Evolutionary conservation across 1,140 invertebrate species (phyloP).

Genomic region (Dysdera silvatica): DNA sequence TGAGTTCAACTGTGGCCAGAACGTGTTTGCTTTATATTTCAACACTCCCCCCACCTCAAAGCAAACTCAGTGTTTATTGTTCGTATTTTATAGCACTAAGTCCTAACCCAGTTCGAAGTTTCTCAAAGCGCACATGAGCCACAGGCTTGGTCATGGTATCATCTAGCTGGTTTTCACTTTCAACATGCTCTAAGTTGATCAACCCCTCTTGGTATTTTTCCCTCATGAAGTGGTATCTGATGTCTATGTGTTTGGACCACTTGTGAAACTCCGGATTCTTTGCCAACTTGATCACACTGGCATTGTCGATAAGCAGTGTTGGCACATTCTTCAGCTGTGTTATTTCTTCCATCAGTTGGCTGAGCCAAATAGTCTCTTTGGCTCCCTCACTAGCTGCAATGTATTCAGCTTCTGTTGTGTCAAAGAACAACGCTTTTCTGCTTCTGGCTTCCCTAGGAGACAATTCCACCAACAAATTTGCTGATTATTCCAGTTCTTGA

Average conservation of each 20-base stretch:
- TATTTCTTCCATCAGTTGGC: slow-evolving; percentile 12
- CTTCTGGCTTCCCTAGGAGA: slow-evolving; percentile 14
- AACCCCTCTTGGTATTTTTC: slow-evolving; percentile 32
- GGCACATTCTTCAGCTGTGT: background rate
- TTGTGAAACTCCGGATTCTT: slow-evolving; percentile 25
- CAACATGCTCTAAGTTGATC: slow-evolving; percentile 3
- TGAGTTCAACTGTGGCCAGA: too few relatives aligned
- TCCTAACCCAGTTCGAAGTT: background rate
- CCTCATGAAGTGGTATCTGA: slow-evolving; percentile 38
- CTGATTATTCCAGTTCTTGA: slow-evolving; percentile 18
- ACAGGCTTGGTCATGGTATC: slow-evolving; percentile 30
- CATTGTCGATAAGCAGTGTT: slow-evolving; percentile 29
- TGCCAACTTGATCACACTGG: slow-evolving; percentile 25
- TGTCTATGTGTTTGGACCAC: slow-evolving; percentile 11
- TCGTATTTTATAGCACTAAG: too few relatives aligned
- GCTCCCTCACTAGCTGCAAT: slow-evolving; percentile 20
- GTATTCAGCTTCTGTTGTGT: slow-evolving; percentile 26
- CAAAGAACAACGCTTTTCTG: slow-evolving; percentile 10
- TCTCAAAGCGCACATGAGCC: background rate
- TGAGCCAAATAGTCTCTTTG: slow-evolving; percentile 30
- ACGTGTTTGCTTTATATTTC: too few relatives aligned
- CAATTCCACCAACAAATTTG: background rate
- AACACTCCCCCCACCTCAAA: background rate
- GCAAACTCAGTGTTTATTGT: too few relatives aligned
- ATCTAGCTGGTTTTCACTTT: slow-evolving; percentile 8